Evolutionary conservation across 53 echinoderm and acorn worm species (phyloP), one percentile per base, ranked within the genome.

Genomic region (Actinopyga echinites): DNA sequence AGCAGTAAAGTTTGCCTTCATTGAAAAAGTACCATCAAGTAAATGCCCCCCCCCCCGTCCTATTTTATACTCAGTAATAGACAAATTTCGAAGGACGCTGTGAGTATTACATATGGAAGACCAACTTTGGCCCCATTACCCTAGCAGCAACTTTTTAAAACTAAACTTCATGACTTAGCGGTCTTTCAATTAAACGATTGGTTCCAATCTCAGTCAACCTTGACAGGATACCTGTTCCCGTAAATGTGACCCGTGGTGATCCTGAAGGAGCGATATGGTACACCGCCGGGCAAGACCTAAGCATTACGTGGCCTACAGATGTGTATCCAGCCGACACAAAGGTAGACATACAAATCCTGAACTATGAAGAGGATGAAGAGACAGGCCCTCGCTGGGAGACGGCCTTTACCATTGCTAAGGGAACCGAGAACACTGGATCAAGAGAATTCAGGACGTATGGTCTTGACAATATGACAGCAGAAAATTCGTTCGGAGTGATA

Each of bases 401-500:
- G 22, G 78, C 54, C 7, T 78, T 56, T 55, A 78, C 78, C 12
- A 55, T 78, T 30, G 78, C 45, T 13, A 56, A 32, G 34, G 83
- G 87, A 10, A 89, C 79, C 3, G 64, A 62, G 8, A 95, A 95
- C 53, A 93, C 91, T 17, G 95, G 95, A 56, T 86, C 87, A 8
- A 89, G 85, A 43, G 84, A 83, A n/a, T 95, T 91, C 89, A 91
- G 44, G 25, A 86, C 95, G 7, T 17, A 65, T 6, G 82, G 93
- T 4, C 42, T 56, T 2, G 88, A 82, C 17, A 69, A 85, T 28
- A 79, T 95, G 29, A 89, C 89, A 1, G 83, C 90, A 4, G 65
- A 84, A 26, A 95, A 93, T 79, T 84, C 93, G 29, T 82, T 95
- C 10, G 95, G 95, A 29, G 91, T 91, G 2, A 89, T 95, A 74